A percentile compares a stretch with the other conserved stretches of the same genome.
Evolutionary conservation across 2,888 invertebrate genomes (phyloP).

Genomic region (Cylindroiulus punctatus): DNA sequence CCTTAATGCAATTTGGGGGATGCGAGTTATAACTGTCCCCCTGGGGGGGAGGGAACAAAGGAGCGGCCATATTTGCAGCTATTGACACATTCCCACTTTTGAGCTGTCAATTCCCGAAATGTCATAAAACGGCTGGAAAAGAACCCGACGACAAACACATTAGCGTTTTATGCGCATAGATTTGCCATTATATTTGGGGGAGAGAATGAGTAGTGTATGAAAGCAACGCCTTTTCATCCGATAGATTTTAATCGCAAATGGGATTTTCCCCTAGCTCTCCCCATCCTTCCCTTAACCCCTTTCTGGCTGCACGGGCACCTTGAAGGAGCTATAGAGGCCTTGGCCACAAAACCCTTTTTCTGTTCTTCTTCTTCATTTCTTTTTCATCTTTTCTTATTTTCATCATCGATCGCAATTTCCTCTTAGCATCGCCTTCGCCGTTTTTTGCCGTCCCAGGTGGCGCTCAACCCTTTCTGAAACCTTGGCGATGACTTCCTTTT

Average conservation of each 20-base stretch:
- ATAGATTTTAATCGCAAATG: conserved; percentile 31
- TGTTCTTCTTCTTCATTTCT: not conserved
- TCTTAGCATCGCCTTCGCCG: not conserved
- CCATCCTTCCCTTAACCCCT: not conserved
- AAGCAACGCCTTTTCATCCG: conserved; percentile 14
- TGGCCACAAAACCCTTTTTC: not conserved
- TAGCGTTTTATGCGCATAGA: conserved; percentile 25
- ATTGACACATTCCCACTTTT: no score
- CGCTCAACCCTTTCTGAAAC: conserved; percentile 10
- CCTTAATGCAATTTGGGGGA: no score
- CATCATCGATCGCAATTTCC: conserved; percentile 30
- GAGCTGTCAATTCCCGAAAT: no score
- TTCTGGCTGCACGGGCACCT: not conserved
- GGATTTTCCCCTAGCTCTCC: not conserved
- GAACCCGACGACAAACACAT: not conserved
- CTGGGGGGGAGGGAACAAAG: no score
- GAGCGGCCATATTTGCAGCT: no score
- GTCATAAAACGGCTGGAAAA: not conserved
- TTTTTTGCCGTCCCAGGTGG: conserved; percentile 30
- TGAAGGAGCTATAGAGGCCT: not conserved
- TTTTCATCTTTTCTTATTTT: not conserved
- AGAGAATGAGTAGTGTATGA: not conserved
- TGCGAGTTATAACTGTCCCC: no score
- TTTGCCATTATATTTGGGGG: not conserved
- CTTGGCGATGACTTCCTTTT: conserved; percentile 29